Base-by-base conservation (phyloP, 2,797 vertebrate species). In the Pseudochaenichthys georgianus region DNA sequence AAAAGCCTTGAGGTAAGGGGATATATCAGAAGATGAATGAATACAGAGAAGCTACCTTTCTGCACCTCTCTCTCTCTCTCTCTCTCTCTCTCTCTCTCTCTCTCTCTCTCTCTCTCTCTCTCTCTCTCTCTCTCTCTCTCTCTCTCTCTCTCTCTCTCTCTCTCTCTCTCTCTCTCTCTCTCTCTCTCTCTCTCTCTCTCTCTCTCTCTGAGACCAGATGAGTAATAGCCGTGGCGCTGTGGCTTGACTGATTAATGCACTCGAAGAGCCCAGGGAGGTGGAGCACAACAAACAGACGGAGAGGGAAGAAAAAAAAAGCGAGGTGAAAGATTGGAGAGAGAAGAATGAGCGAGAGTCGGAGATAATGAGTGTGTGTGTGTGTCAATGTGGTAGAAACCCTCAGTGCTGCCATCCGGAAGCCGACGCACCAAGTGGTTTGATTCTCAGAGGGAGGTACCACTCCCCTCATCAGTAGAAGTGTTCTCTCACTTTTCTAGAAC, bases 221-320 rank as follows among this genome's bases (percentile, higher is more conserved):
- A 94, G 87, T 92, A 93, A 94, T 93, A 86, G 90, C 92, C 58
- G 62, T 77, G 82, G 87, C 51, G 57, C 88, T 78, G 77, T 80
- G 86, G 83, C 83, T 88, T 94, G 93, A 93, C 93, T 94, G 94
- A 94, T 93, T 94, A 93, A 94, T 92, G 92, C 86, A 91, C 92
- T 92, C 80, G 60, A 82, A 92, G 83, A 91, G 88, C 83, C 85
- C 76, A 82, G 83, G 83, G 87, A 91, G 90, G 91, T 88, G 87
- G 88, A 90, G 89, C 88, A 91, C 91, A 92, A 92, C 88, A 93
- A 93, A 91, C 88, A 89, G 83, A 90, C 23, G 58, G 80, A 71
- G 79, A 82, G 73, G 71, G 71, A 64, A 75, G 77, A 61, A 70
- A 80, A 80, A 80, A 84, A 61, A 64, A 73, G 55, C 9, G 52